Conservation (phyloP, 1,140 invertebrate species). For the Hyles euphorbiae region DNA sequence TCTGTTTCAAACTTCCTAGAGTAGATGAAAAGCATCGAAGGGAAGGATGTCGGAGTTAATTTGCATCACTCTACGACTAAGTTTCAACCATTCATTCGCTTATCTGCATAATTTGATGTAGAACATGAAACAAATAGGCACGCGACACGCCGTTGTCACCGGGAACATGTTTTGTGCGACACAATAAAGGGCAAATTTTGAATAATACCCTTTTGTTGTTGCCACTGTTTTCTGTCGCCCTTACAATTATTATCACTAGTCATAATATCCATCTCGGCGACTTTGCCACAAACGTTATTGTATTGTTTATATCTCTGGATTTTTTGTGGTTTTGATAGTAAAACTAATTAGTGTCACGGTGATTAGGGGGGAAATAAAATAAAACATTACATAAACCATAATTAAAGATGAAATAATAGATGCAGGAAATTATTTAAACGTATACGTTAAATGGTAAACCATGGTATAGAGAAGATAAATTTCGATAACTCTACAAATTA, state of each 20-base stretch:
- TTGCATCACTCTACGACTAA: slow-evolving; percentile 58
- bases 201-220: slow-evolving; percentile 55
- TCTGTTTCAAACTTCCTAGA: slow-evolving; percentile 44
- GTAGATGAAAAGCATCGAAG: slow-evolving; percentile 53
- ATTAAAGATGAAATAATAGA: no score
- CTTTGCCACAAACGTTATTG: no score
- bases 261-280: no score
- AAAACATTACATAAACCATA: no score
- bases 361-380: no score
- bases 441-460: no score
- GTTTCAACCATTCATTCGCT: slow-evolving; percentile 60
- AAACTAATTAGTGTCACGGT: no score
- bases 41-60: slow-evolving; percentile 56
- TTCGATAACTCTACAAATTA: no score
- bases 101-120: slow-evolving; percentile 65
- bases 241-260: slow-evolving; percentile 34
- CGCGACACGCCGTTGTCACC: slow-evolving; percentile 48
- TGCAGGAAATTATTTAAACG: no score
- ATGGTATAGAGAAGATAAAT: no score
- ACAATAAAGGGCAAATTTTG: slow-evolving; percentile 59
- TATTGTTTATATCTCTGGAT: no score
- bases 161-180: slow-evolving; percentile 57
- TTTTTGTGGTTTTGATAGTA: no score
- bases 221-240: slow-evolving; percentile 39
- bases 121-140: slow-evolving; percentile 62